Base-by-base conservation (phyloP, 2,888 invertebrate species). In the Anthrax anthrax region DNA sequence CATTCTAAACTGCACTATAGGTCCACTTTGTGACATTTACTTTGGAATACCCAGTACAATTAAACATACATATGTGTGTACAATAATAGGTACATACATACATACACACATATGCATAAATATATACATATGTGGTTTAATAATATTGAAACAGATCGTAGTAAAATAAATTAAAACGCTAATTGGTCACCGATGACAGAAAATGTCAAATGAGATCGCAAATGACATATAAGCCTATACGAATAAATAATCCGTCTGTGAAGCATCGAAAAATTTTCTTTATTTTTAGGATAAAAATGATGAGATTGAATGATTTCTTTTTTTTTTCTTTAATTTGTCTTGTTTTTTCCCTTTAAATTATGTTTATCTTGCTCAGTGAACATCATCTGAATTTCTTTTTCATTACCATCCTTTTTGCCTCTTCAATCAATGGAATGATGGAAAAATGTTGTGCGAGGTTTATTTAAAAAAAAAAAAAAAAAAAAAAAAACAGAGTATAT, bases 101-200 rank as follows among this genome's bases (percentile, higher is more conserved):
- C 1, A 32, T 32, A 32, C 9, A 12, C 12, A 32, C 29, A 12
- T 32, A 32, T 32, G 12, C 13, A 32, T 32, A 32, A 32, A 2
- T 12, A 23, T 23, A 23, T 23, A 23, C 4, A 23, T 23, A 23
- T 8, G 23, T 23, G 23, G 23, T 6, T 23, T 23, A 23, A 23
- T 23, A 23, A 34, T 32, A 36, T 27, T 18, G 39, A 44, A 44
- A 44, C 37, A 41, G 44, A 44, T 47, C 44, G 47, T 37, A 47
- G 37, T 44, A 43, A 47, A 47, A 47, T 47, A 47, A 47, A 37
- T 47, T 47, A 47, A 47, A 47, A 44, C 47, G 47, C 44, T 47
- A 47, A 47, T 47, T 47, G 47, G 47, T 44, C 47, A 47, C 41
- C 37, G 47, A 47, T 47, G 47, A 47, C 47, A 47, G 44, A 18